These are phyloP conservation scores for Drosophila eugracilis DNA, from an alignment of 1,140 invertebrate species.

Conservation along the genomic window DNA sequence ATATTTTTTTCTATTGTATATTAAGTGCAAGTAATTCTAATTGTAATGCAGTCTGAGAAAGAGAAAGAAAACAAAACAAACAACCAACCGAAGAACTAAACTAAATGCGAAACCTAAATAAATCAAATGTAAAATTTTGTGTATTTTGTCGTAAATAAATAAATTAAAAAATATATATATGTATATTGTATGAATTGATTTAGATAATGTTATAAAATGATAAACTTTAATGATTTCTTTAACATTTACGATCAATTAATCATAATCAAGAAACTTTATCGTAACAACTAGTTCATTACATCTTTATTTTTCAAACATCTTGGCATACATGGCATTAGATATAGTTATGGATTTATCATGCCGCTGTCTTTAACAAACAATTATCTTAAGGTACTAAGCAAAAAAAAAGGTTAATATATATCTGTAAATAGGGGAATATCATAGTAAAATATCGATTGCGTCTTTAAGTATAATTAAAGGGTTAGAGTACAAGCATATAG, in stretches of 20 bases:
- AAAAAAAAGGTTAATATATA: constrained; percentile 43
- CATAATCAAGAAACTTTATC: neutral
- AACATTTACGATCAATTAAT: neutral
- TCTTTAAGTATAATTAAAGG: constrained; percentile 28
- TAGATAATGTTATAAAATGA: neutral
- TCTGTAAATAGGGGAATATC: constrained; percentile 6
- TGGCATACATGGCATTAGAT: constrained; percentile 25
- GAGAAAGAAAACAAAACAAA: constrained; percentile 34
- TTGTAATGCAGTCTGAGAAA: constrained; percentile 44
- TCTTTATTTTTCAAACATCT: constrained; percentile 61
- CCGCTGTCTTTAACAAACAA: constrained; percentile 33
- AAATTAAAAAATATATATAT: constrained; percentile 57
- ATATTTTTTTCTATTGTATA: constrained; percentile 72
- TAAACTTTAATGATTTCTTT: too few species aligned
- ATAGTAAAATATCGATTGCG: constrained; percentile 26
- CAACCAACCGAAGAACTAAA: constrained; percentile 53
- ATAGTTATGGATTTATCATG: constrained; percentile 9
- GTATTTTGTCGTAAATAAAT: constrained; percentile 83
- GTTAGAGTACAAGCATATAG: constrained; percentile 19
- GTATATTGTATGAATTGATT: neutral
- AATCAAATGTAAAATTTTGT: constrained; percentile 78
- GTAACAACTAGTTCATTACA: constrained; percentile 36
- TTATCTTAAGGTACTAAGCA: constrained; percentile 27
- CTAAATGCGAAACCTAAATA: constrained; percentile 65
- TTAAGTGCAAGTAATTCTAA: constrained; percentile 67